A percentile compares a stretch with the other conserved stretches of the same genome.
Conservation (phyloP, 1,140 invertebrate species). For the Drosophila truncata region DNA sequence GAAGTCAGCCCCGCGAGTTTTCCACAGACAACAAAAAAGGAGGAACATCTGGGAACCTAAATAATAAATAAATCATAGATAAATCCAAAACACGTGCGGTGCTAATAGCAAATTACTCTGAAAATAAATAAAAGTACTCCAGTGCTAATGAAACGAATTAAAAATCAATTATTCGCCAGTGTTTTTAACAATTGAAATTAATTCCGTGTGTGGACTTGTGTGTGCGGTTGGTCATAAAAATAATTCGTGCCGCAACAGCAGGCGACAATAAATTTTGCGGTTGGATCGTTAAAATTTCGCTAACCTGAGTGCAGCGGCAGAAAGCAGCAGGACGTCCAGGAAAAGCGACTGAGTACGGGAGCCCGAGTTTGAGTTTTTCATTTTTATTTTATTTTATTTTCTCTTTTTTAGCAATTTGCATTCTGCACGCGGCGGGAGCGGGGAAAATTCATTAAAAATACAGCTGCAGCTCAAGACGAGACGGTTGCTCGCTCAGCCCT, state of each 20-base stretch:
- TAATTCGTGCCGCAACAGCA: conserved; percentile 34
- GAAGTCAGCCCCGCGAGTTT: conserved; percentile 66
- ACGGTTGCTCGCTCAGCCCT: conserved; percentile 34
- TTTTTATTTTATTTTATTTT: background rate
- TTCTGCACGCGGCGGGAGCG: conserved; percentile 7
- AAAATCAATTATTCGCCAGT: conserved; percentile 27
- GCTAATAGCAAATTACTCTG: conserved; percentile 27
- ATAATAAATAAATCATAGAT: conserved; percentile 16
- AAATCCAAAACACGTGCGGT: conserved; percentile 15
- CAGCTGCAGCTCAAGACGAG: conserved; percentile 44
- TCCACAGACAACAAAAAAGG: conserved; percentile 3
- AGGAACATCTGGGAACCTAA: conserved; percentile 6
- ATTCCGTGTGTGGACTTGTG: conserved; percentile 23
- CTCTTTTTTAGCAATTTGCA: conserved; percentile 63
- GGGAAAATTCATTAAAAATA: conserved; percentile 70
- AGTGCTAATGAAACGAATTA: conserved; percentile 26
- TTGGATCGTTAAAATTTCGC: conserved; percentile 51
- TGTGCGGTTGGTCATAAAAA: conserved; percentile 33
- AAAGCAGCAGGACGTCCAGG: background rate
- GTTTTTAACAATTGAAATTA: conserved; percentile 39
- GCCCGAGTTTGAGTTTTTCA: background rate
- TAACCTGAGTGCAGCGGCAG: conserved; percentile 31
- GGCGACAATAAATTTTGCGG: conserved; percentile 51
- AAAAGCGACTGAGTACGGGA: conserved; percentile 18
- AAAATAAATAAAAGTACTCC: conserved; percentile 8